Evolutionary conservation across 2,888 invertebrate species (phyloP).

Genomic region (Heliconius ethilla): DNA sequence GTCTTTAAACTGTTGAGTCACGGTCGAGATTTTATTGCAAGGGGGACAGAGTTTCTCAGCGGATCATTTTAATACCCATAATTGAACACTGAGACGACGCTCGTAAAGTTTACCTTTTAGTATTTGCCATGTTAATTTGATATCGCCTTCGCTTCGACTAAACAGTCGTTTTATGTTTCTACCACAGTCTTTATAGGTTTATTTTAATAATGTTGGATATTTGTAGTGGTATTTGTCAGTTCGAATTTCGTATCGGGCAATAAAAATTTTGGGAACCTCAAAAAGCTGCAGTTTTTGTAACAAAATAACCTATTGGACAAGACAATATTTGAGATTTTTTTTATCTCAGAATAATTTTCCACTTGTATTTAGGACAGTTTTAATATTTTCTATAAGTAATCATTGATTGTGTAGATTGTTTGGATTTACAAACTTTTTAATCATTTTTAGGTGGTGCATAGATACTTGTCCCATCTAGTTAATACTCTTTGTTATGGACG

Average conservation of each 20-base stretch:
- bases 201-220: neutral
- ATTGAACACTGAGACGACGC: slow-evolving; percentile 12
- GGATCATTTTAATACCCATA: slow-evolving; percentile 24
- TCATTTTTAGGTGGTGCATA: no score
- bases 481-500: neutral
- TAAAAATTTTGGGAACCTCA: neutral
- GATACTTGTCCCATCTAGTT: neutral
- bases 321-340: no score
- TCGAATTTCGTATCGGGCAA: neutral
- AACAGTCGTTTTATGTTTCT: neutral
- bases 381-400: neutral
- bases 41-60: slow-evolving; percentile 19
- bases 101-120: slow-evolving; percentile 10
- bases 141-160: slow-evolving; percentile 13
- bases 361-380: neutral
- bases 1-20: slow-evolving; percentile 26
- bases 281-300: neutral
- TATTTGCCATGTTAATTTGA: slow-evolving; percentile 20
- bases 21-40: slow-evolving; percentile 10
- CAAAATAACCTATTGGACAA: no score
- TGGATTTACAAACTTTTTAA: no score
- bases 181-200: neutral
- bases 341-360: no score
- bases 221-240: neutral
- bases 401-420: no score